phyloP scores from a whole-genome alignment of 2,113 vertebrate species.

The Istiophorus platypterus region DNA sequence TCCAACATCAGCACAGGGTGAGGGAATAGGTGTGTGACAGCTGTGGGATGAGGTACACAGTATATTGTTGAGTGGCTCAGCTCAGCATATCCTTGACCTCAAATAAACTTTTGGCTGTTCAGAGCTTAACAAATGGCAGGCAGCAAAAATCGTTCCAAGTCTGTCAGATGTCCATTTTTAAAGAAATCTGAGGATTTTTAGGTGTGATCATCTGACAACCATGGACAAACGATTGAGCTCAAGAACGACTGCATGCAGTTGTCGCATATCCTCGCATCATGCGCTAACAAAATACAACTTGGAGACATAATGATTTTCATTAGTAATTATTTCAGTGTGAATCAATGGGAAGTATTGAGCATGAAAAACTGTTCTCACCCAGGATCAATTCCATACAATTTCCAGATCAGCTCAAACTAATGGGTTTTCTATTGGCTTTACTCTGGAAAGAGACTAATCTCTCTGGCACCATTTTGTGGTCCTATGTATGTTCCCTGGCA shows the following conservation, averaged over 20 bases:
- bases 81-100: conserved; percentile 23
- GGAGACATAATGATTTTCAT: conserved; percentile 80
- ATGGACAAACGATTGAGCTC: neutral
- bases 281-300: conserved; percentile 74
- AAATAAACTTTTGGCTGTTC: conserved; percentile 6
- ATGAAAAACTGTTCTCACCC: conserved; percentile 78
- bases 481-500: conserved; percentile 65
- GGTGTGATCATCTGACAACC: neutral
- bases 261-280: conserved; percentile 39
- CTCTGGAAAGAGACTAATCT: conserved; percentile 69
- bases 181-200: conserved; percentile 3
- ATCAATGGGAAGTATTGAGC: conserved; percentile 81
- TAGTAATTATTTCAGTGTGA: conserved; percentile 78
- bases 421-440: conserved; percentile 81
- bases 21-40: conserved; percentile 21
- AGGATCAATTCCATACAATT: conserved; percentile 84
- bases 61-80: neutral
- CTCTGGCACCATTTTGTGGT: conserved; percentile 69
- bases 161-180: conserved; percentile 8
- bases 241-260: conserved; percentile 21
- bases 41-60: conserved; percentile 25
- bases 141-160: neutral
- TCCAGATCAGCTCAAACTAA: conserved; percentile 83
- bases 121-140: conserved; percentile 15
- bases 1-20: conserved; percentile 27